Base-by-base conservation (phyloP, 2,113 vertebrate genomes). In the Macquaria ambigua region DNA sequence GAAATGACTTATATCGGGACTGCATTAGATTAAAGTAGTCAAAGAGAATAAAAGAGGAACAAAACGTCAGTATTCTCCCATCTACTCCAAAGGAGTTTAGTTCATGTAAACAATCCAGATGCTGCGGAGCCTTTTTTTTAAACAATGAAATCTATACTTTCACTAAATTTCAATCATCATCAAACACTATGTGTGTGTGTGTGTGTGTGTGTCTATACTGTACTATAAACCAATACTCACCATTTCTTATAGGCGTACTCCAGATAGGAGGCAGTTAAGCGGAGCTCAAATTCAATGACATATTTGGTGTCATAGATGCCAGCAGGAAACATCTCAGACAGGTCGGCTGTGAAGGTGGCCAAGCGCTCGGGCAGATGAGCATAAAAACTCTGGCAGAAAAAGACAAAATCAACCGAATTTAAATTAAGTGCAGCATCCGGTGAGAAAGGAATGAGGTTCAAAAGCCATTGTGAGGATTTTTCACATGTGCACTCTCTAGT, bases 171-270 rank as follows among this genome's bases (percentile, higher is more conserved):
- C 12, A 50, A 15, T 48, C 39, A 8, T 50, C 15, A 50, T 48
- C 3, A 48, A 15, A 16, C 12, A 55, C 21, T 11, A 14, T 59
- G 15, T 28, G 56, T 34, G 3, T 34, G 34, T 4, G 3, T 34
- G 34, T 34, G 34, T 34, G 34, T 34, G 3, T 34, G 34, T 34
- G 34, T 34, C 34, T 34, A 4, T 34, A 34, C 34, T 34, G 34
- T 34, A 62, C n/a, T 70, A 1, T 52, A 21, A 75, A 37, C 0
- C 23, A 28, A 34, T 31, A 86, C 95, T 50, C 69, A 99, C 98
- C 98, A 99, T 90, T 99, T 99, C 92, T 98, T 97, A 87, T 97
- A 99, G 73, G 97, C 98, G 0, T 99, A 99, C 90, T 99, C 98
- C 93, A 99, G 83, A 85, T 99, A 99, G 64, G 98, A 99, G 0